A percentile compares a stretch with the other conserved stretches of the same genome.
These are phyloP conservation scores for Pongo pygmaeus DNA, from an alignment of 2,113 vertebrate genomes.

Conservation along the genomic window DNA sequence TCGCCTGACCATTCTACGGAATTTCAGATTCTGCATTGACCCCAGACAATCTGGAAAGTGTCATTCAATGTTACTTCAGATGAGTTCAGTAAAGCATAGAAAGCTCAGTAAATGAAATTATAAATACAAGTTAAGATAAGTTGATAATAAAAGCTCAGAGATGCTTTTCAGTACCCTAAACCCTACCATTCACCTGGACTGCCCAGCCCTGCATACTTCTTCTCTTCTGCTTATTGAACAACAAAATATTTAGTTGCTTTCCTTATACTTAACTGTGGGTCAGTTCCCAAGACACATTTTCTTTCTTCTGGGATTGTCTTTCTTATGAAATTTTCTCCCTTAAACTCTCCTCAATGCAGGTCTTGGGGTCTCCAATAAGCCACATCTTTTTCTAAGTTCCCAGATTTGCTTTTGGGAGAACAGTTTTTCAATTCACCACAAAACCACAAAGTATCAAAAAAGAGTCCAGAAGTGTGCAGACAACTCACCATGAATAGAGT, in stretches of 20 bases:
- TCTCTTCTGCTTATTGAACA: not conserved
- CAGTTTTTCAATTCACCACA: not conserved
- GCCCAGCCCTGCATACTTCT: not conserved
- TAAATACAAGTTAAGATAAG: not conserved
- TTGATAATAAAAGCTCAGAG: not conserved
- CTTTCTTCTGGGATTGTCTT: not conserved
- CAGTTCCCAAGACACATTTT: not conserved
- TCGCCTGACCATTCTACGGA: rapidly evolving
- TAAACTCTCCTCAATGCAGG: not conserved
- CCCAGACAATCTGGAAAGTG: not conserved
- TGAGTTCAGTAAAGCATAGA: not conserved
- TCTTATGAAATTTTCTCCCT: not conserved
- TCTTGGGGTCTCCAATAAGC: not conserved
- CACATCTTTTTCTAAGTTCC: not conserved
- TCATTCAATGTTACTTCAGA: not conserved
- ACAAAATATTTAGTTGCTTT: not conserved
- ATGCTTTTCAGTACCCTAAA: not conserved
- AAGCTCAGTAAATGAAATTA: not conserved
- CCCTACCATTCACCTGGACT: not conserved
- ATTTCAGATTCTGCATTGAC: not conserved
- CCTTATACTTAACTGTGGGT: not conserved
- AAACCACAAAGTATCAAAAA: not conserved
- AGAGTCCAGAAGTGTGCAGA: not conserved
- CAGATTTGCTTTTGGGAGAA: not conserved
- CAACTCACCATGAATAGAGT: conserved; percentile 78